A percentile compares a stretch with the other conserved stretches of the same genome.
These are phyloP conservation scores for Oscarella lobularis DNA, from an alignment of 37 sponge, comb jelly and placozoan genomes.

Conservation along the genomic window DNA sequence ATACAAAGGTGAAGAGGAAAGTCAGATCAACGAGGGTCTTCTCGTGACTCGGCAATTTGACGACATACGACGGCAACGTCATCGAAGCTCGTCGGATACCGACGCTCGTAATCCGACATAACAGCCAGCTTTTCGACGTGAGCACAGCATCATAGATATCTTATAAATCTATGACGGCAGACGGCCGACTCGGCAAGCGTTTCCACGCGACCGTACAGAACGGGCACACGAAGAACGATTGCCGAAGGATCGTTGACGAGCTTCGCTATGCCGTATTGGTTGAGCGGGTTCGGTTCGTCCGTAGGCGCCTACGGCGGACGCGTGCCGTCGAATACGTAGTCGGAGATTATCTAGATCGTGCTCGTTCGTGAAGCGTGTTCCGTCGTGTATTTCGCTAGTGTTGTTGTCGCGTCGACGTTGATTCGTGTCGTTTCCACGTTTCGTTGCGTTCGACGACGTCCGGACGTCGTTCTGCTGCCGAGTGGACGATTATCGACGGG, in stretches of 20 bases:
- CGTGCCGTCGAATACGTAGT: slow-evolving; percentile 75
- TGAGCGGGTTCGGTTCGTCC: slow-evolving; percentile 53
- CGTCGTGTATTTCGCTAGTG: slow-evolving; percentile 48
- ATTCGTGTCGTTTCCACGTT: slow-evolving; percentile 15
- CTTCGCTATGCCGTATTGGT: slow-evolving; percentile 54
- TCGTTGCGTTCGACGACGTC: slow-evolving; percentile 53
- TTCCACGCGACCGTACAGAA: slow-evolving; percentile 70
- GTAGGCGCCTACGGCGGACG: slow-evolving; percentile 52
- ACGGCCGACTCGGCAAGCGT: slow-evolving; percentile 61
- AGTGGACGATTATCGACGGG: slow-evolving; percentile 58
- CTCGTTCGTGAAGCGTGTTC: slow-evolving; percentile 12
- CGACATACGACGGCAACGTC: slow-evolving; percentile 61
- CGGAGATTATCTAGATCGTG: slow-evolving; percentile 55
- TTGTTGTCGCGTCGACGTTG: slow-evolving; percentile 10
- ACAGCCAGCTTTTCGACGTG: slow-evolving; percentile 7
- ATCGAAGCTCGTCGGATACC: slow-evolving; percentile 60
- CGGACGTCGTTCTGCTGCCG: slow-evolving; percentile 81
- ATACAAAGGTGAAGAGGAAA: too few species aligned
- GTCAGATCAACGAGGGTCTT: too few species aligned
- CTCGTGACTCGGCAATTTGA: slow-evolving; percentile 28
- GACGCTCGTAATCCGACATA: slow-evolving; percentile 13
- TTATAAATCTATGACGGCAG: too few species aligned
- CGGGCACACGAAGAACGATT: slow-evolving; percentile 50
- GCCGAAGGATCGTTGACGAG: slow-evolving; percentile 34
- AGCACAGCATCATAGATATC: slow-evolving; percentile 32